These are phyloP conservation scores for Darevskia nairensis DNA, from an alignment of 2,797 vertebrate species.

Conservation along the genomic window DNA sequence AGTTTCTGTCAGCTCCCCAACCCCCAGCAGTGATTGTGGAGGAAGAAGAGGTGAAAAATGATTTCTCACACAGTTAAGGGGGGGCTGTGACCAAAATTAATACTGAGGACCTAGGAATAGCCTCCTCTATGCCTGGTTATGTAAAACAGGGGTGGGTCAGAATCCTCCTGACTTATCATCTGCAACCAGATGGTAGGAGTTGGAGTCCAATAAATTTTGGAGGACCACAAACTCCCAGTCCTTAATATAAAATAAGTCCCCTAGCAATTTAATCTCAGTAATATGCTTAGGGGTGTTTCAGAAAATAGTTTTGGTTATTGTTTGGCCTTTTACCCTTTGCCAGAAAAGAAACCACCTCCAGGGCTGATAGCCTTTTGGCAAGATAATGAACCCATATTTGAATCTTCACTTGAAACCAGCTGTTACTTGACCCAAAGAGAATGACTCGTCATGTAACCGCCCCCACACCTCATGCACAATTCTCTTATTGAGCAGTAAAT, in stretches of 20 bases:
- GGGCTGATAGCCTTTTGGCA: slow-evolving; percentile 18
- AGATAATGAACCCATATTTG: slow-evolving; percentile 26
- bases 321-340: slow-evolving; percentile 22
- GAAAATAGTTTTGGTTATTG: slow-evolving; percentile 3
- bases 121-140: background rate
- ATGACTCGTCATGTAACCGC: slow-evolving; percentile 32
- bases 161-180: background rate
- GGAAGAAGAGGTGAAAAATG: too few relatives aligned
- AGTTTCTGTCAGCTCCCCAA: too few relatives aligned
- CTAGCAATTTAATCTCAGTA: background rate
- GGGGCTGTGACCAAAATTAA: too few relatives aligned
- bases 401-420: slow-evolving; percentile 26
- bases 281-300: background rate
- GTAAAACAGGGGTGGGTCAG: background rate
- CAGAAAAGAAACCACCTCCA: slow-evolving; percentile 14
- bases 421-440: slow-evolving; percentile 39
- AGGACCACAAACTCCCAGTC: too few relatives aligned
- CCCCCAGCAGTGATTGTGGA: too few relatives aligned
- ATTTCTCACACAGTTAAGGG: too few relatives aligned
- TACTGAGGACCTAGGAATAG: background rate
- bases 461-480: slow-evolving; percentile 45
- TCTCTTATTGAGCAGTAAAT: slow-evolving; percentile 40
- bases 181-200: background rate
- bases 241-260: background rate
- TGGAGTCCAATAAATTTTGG: background rate